Evolutionary conservation across 1,140 invertebrate genomes (phyloP).

Genomic region (Apocrypta bakeri): DNA sequence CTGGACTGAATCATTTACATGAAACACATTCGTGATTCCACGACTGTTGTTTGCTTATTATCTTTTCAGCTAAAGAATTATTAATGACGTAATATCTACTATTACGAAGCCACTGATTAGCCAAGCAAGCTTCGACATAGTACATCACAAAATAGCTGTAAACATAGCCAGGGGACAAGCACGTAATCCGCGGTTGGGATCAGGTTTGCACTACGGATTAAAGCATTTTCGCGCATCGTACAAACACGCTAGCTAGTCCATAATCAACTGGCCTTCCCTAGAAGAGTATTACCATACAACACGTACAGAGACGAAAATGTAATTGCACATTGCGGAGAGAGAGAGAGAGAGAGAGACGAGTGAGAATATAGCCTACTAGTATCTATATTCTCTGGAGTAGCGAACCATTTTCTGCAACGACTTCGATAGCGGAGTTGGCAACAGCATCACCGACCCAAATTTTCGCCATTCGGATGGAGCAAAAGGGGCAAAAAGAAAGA

Average conservation of each 20-base stretch:
- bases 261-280: not conserved
- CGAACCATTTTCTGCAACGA: not conserved
- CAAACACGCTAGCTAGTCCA: too few relatives aligned
- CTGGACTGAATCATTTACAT: not conserved
- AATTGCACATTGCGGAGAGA: too few relatives aligned
- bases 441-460: too few relatives aligned
- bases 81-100: not conserved
- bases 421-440: not conserved
- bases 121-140: not conserved
- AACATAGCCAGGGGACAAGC: not conserved
- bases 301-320: too few relatives aligned
- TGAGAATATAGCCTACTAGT: too few relatives aligned
- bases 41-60: not conserved
- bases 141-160: not conserved
- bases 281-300: not conserved
- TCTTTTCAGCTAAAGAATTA: not conserved
- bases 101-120: not conserved
- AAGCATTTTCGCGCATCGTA: not conserved
- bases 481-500: too few relatives aligned
- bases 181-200: not conserved
- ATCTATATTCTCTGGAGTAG: too few relatives aligned
- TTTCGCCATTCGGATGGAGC: too few relatives aligned
- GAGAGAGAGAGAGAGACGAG: too few relatives aligned
- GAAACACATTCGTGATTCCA: not conserved
- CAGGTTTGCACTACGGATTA: not conserved